Conservation (phyloP, 2,888 invertebrate genomes). For the Calameuta filiformis region DNA sequence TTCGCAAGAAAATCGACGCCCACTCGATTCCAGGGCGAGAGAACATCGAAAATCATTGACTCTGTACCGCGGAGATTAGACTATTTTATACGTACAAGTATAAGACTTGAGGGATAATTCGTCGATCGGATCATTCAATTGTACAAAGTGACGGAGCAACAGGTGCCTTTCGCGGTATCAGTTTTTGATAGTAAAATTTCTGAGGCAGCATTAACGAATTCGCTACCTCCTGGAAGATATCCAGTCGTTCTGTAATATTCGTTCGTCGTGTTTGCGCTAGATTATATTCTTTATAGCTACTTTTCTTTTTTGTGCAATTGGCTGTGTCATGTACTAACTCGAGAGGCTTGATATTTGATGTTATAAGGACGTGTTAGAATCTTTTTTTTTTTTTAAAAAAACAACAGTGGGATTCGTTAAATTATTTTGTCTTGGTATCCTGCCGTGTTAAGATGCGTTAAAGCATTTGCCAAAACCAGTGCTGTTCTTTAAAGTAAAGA, state of each 20-base stretch:
- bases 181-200: background rate
- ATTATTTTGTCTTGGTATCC: background rate
- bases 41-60: background rate
- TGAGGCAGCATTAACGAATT: background rate
- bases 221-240: background rate
- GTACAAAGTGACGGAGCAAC: background rate
- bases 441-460: background rate
- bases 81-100: background rate
- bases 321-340: background rate
- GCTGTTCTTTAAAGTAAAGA: background rate
- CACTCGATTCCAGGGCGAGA: background rate
- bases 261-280: background rate
- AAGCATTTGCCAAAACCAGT: conserved; percentile 8
- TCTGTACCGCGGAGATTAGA: background rate
- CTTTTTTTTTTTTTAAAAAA: background rate
- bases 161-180: background rate
- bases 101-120: background rate
- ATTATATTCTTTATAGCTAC: background rate
- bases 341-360: background rate
- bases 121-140: background rate
- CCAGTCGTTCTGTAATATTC: background rate
- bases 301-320: background rate
- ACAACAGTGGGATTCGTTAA: background rate
- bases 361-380: background rate
- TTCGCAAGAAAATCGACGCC: background rate